phyloP scores from a whole-genome alignment of 2,113 vertebrate genomes.

The Phrynosoma blainvillii region DNA sequence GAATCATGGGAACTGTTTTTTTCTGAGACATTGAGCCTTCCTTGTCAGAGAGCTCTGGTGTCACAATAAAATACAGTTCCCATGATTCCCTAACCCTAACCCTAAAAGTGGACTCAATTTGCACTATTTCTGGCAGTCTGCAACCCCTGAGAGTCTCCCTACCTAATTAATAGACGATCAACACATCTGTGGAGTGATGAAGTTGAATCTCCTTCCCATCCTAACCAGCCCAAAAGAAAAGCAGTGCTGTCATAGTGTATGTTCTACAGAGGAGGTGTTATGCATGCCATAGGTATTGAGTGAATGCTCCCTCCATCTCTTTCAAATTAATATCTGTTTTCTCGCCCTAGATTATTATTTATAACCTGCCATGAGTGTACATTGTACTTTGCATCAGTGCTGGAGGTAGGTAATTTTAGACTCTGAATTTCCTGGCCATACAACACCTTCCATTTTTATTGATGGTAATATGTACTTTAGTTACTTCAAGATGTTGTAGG shows the following conservation, averaged over 20 bases:
- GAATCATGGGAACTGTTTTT: too few species aligned
- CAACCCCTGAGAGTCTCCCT: neutral
- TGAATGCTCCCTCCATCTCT: too few species aligned
- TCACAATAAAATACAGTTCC: too few species aligned
- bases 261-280: neutral
- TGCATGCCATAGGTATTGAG: neutral
- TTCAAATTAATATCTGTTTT: neutral
- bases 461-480: neutral
- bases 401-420: neutral
- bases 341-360: neutral
- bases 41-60: too few species aligned
- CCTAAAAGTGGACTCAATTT: too few species aligned
- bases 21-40: too few species aligned
- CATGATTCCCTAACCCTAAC: too few species aligned
- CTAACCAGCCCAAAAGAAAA: neutral
- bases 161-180: neutral
- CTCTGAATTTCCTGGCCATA: neutral
- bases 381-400: neutral
- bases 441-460: neutral
- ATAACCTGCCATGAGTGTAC: neutral
- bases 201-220: neutral
- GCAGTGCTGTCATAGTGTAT: neutral
- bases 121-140: too few species aligned
- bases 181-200: too few species aligned
- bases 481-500: neutral